Base-by-base conservation (phyloP, 2,888 invertebrate species). In the Augochlorella aurata region DNA sequence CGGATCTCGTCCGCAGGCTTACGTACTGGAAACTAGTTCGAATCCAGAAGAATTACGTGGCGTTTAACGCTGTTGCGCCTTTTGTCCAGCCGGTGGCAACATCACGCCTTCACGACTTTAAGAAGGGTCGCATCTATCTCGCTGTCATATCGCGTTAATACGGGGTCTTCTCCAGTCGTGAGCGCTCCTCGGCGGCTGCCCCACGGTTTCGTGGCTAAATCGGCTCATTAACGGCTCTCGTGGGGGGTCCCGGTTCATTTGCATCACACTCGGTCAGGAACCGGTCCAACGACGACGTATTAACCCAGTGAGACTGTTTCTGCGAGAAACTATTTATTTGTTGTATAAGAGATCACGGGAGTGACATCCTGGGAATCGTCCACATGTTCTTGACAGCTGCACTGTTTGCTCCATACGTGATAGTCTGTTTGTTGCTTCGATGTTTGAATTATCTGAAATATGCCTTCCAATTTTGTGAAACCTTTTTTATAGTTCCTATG, bases 181-280 rank as follows among this genome's bases (percentile, higher is more conserved):
- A 58, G 58, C 24, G 8, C 14, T 58, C 24, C 58, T 87, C 82
- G 82, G 74, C 61, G 74, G 80, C 76, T 89, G 86, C 81, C 85
- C 89, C 85, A 84, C 88, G 87, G 92, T 93, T 93, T 90, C 89
- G 92, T 89, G 90, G 90, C 91, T 93, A 93, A 93, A 93, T 93
- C 92, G 92, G 89, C 93, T 93, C 93, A 93, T 93, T 93, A 93
- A 82, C 79, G 79, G 74, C 73, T 87, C 83, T 91, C 90, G 91
- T 90, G 91, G 92, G 92, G 92, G 92, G 89, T 89, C 89, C 79
- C 87, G 89, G 88, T 86, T 89, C 88, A 92, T 93, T 92, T 93
- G 92, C 93, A 92, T 92, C 85, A 81, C 88, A 86, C 88, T 88
- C 87, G 77, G 45, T 73, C 67, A 70, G 69, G 58, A 88, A 88